Base-by-base conservation (phyloP, 2,113 vertebrate species). In the Cavia aperea region DNA sequence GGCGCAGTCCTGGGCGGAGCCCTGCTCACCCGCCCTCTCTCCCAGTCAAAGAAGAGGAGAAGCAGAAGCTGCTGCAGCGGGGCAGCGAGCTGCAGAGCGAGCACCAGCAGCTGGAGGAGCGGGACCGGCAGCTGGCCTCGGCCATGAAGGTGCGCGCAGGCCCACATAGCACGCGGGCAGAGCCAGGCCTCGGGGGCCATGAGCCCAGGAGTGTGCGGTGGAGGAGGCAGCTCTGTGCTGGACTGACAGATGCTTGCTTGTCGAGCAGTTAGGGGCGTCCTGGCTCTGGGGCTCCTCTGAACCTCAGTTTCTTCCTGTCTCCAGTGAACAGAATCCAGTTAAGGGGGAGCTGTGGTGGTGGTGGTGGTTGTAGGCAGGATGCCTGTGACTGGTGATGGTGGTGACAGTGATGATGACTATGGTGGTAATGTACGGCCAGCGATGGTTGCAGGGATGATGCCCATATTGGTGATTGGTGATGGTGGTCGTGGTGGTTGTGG, bases 31-130 rank as follows among this genome's bases (percentile, higher is more conserved):
- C 4, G 56, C 36, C 46, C 24, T 14, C 58, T 65, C 21, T 8
- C 33, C 90, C 95, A 99, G 99, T 99, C 96, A 98, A 99, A 96
- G 99, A 99, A 97, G 99, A 99, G 58, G 99, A 99, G 97, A 99
- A 99, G 96, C 97, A 98, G 77, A 98, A 98, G 86, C 97, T 99
- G 92, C 92, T 99, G 94, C 98, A 98, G 96, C 98, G 98, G 70
- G 98, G 98, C 97, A 97, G 91, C 0, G 98, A 99, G 96, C 97
- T 99, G 96, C 99, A 98, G 97, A 98, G 97, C 0, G 99, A 99
- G 95, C 98, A 97, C 9, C 97, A 97, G 95, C 98, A 99, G 81
- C 97, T 99, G 96, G 98, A 99, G 93, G 98, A 99, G 77, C 98
- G 98, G 83, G 99, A 99, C 96, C 96, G 98, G 94, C 96, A 98